A percentile compares a stretch with the other conserved stretches of the same genome.
Evolutionary conservation across 2,797 vertebrate genomes (phyloP).

Genomic region (Syncerus caffer): DNA sequence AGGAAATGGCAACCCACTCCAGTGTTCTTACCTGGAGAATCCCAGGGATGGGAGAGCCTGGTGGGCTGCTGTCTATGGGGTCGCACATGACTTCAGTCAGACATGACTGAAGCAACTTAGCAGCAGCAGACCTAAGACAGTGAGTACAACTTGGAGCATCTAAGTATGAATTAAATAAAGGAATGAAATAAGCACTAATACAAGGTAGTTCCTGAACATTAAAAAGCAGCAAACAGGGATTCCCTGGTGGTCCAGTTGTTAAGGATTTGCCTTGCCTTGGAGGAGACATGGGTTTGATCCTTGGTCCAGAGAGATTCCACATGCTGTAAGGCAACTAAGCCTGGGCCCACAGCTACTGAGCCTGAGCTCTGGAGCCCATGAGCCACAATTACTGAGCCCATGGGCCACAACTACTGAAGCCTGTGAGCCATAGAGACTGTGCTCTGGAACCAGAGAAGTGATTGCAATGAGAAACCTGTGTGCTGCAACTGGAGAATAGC

Average conservation of each 20-base stretch:
- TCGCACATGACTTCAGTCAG: rapidly evolving
- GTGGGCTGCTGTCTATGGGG: too few species aligned
- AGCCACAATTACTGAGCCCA: background rate
- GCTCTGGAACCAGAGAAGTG: background rate
- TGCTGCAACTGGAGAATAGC: rapidly evolving
- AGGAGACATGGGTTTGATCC: background rate
- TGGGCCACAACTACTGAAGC: background rate
- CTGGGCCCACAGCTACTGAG: background rate
- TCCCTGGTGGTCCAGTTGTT: background rate
- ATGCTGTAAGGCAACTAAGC: rapidly evolving
- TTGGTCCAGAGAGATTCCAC: background rate
- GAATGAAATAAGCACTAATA: background rate
- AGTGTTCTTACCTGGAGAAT: too few species aligned
- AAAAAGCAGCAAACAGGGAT: background rate
- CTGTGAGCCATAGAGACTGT: background rate
- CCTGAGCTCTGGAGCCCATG: background rate
- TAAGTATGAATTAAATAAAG: background rate
- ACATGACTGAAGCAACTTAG: too few species aligned
- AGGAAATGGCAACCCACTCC: too few species aligned
- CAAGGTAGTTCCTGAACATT: background rate
- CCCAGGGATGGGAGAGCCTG: too few species aligned
- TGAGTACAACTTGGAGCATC: background rate
- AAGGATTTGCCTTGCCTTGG: background rate
- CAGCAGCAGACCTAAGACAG: too few species aligned
- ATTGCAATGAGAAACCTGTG: background rate